Conservation (phyloP, 2,888 invertebrate genomes). For the Cybosia mesomella region DNA sequence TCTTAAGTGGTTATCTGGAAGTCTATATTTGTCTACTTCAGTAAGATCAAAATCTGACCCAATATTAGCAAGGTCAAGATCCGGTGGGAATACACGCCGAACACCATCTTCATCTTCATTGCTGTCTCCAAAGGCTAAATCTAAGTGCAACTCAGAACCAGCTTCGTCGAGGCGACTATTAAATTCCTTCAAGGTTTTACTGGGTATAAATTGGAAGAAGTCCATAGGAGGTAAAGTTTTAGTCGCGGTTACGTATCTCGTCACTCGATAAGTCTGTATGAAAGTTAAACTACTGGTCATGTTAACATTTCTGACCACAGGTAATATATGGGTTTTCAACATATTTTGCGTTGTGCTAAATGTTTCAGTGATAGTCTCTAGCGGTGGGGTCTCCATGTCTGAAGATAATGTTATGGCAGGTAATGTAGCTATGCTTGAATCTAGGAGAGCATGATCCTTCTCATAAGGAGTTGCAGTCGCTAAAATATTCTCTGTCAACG, state of each 20-base stretch:
- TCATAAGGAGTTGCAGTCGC: slow-evolving; percentile 92
- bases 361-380: slow-evolving; percentile 96
- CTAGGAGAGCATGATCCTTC: slow-evolving; percentile 89
- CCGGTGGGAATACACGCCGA: slow-evolving; percentile 87
- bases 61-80: slow-evolving; percentile 90
- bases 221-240: slow-evolving; percentile 96
- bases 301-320: slow-evolving; percentile 91
- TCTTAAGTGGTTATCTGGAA: slow-evolving; percentile 83
- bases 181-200: slow-evolving; percentile 95
- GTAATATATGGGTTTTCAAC: slow-evolving; percentile 95
- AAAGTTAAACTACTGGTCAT: slow-evolving; percentile 93
- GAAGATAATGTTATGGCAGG: slow-evolving; percentile 92
- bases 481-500: slow-evolving; percentile 95
- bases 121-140: slow-evolving; percentile 94
- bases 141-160: slow-evolving; percentile 94
- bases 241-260: slow-evolving; percentile 95
- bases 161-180: slow-evolving; percentile 95
- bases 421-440: slow-evolving; percentile 93
- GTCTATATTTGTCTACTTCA: slow-evolving; percentile 89
- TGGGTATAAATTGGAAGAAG: slow-evolving; percentile 94
- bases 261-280: slow-evolving; percentile 95
- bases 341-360: slow-evolving; percentile 96
- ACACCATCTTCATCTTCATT: slow-evolving; percentile 88
- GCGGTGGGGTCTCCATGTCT: slow-evolving; percentile 93
- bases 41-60: slow-evolving; percentile 91